These are phyloP conservation scores for Muricea muricata DNA, from an alignment of 92 coral and sea anemone genomes.

Conservation along the genomic window DNA sequence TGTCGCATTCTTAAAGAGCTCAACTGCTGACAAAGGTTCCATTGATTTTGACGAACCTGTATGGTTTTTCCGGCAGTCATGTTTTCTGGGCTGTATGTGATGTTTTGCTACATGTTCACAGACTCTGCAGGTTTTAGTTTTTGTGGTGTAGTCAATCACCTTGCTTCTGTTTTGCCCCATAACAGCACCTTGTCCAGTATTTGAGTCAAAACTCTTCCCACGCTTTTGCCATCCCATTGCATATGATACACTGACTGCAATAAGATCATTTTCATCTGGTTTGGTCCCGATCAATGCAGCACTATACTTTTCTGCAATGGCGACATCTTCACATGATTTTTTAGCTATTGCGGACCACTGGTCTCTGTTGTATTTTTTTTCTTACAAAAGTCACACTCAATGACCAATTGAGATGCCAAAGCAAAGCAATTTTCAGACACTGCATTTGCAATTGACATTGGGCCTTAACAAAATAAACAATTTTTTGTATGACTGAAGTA, in stretches of 20 bases:
- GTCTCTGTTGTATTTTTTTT: not conserved
- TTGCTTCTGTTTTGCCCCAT: too few relatives aligned
- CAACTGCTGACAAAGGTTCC: too few relatives aligned
- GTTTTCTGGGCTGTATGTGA: constrained; percentile 21
- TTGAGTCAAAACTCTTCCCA: too few relatives aligned
- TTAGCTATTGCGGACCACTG: not conserved
- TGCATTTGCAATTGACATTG: too few relatives aligned
- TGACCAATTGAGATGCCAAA: constrained; percentile 19
- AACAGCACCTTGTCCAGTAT: too few relatives aligned
- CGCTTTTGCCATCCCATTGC: too few relatives aligned
- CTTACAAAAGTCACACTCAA: not conserved
- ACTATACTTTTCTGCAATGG: not conserved
- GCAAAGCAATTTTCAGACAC: too few relatives aligned
- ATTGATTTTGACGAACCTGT: constrained; percentile 59
- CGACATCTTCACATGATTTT: not conserved
- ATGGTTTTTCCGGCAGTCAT: constrained; percentile 58
- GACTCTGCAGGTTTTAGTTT: too few relatives aligned
- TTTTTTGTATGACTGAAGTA: not conserved
- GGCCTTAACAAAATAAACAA: too few relatives aligned
- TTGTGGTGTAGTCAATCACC: too few relatives aligned
- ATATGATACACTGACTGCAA: too few relatives aligned
- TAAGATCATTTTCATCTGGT: too few relatives aligned
- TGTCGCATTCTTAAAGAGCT: constrained; percentile 37
- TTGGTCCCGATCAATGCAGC: not conserved
- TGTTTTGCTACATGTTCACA: constrained; percentile 42